phyloP scores from a whole-genome alignment of 1,140 invertebrate species.

The Glomeris maerens region DNA sequence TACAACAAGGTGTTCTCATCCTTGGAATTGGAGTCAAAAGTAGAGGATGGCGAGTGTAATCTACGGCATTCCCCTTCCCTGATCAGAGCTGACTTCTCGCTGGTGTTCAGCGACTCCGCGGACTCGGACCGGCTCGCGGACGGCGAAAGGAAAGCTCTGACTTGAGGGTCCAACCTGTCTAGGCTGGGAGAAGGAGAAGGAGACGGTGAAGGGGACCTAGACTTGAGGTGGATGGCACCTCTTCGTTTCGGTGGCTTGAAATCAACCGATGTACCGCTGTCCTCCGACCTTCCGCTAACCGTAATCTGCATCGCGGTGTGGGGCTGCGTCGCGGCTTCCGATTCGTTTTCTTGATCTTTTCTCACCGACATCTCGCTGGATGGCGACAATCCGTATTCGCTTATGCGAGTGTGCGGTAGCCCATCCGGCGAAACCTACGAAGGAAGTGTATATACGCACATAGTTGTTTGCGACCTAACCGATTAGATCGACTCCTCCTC shows the following conservation, averaged over 20 bases:
- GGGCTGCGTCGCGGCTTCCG: not conserved
- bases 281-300: constrained; percentile 1
- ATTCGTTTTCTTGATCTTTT: too few species aligned
- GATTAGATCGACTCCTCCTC: not conserved
- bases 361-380: too few species aligned
- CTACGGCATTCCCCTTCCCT: constrained; percentile 34
- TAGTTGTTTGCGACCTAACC: too few species aligned
- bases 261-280: constrained; percentile 3
- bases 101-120: constrained; percentile 43
- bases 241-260: constrained; percentile 1
- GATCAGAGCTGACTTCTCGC: constrained; percentile 42
- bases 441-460: too few species aligned
- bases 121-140: constrained; percentile 45
- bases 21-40: constrained; percentile 47
- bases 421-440: too few species aligned
- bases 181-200: not conserved
- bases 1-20: constrained; percentile 60
- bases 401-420: too few species aligned
- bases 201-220: not conserved
- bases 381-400: not conserved
- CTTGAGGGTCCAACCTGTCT: too few species aligned
- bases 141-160: constrained; percentile 35
- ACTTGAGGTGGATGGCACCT: not conserved
- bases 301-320: not conserved
- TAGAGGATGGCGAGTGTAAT: constrained; percentile 46